These are phyloP conservation scores for Encarsia formosa DNA, from an alignment of 2,888 invertebrate species.

Conservation along the genomic window DNA sequence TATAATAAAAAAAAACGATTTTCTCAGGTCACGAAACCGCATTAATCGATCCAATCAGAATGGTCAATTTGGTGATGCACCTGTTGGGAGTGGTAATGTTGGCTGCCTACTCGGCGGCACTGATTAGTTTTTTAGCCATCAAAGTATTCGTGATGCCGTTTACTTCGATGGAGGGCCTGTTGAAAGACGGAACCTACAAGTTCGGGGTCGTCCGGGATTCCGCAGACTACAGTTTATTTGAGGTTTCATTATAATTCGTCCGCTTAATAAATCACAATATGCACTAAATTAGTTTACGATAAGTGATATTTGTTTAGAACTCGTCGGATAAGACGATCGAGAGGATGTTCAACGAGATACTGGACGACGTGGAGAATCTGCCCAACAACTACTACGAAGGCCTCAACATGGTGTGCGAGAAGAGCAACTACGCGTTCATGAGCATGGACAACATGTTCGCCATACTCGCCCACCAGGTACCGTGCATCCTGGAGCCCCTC, in stretches of 20 bases:
- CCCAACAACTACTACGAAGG: constrained; percentile 44
- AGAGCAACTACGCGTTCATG: constrained; percentile 47
- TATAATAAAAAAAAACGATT: too few relatives aligned
- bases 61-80: constrained; percentile 43
- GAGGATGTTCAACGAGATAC: constrained; percentile 37
- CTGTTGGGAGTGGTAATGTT: constrained; percentile 43
- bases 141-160: constrained; percentile 46
- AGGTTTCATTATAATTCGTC: too few relatives aligned
- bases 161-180: constrained; percentile 46
- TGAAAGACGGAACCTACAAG: constrained; percentile 43
- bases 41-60: constrained; percentile 37
- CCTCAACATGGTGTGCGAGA: constrained; percentile 38
- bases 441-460: constrained; percentile 41
- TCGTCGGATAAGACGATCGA: constrained; percentile 38
- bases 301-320: constrained; percentile 35
- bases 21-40: constrained; percentile 36
- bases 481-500: constrained; percentile 42
- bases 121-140: constrained; percentile 45
- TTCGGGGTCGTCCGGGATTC: constrained; percentile 43
- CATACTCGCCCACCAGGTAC: constrained; percentile 36
- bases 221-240: constrained; percentile 43
- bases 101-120: constrained; percentile 47
- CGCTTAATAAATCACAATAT: too few relatives aligned
- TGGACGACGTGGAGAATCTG: constrained; percentile 34
- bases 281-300: too few relatives aligned